Evolutionary conservation across 2,888 invertebrate genomes (phyloP).

Genomic region (Acronicta aceris): DNA sequence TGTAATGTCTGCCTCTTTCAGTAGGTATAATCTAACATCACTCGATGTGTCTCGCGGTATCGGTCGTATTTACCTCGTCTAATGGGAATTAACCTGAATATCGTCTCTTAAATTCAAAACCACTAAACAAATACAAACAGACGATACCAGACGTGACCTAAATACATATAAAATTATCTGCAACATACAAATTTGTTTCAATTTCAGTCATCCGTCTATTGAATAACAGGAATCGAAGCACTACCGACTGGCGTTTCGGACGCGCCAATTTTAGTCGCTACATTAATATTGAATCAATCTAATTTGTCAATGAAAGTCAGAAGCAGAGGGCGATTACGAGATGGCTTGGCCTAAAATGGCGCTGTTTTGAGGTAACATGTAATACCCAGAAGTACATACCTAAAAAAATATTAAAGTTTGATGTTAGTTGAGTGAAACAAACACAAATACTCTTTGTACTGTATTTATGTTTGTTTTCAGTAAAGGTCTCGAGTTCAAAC

Average conservation of each 20-base stretch:
- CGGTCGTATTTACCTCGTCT: neutral
- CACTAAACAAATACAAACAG: neutral
- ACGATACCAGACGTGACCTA: neutral
- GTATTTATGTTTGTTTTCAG: no score
- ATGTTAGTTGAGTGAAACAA: no score
- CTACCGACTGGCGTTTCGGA: slow-evolving; percentile 21
- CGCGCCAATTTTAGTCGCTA: slow-evolving; percentile 56
- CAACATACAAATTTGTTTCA: slow-evolving; percentile 28
- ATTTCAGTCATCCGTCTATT: slow-evolving; percentile 59
- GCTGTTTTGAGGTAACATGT: slow-evolving; percentile 38
- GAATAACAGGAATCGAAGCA: slow-evolving; percentile 28
- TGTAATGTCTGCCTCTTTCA: no score
- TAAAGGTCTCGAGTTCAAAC: no score
- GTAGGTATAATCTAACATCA: neutral
- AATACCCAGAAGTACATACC: neutral
- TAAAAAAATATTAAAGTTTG: no score
- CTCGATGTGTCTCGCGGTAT: neutral
- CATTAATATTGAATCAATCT: slow-evolving; percentile 79
- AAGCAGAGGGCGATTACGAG: slow-evolving; percentile 64
- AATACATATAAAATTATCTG: slow-evolving; percentile 7
- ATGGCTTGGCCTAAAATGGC: slow-evolving; percentile 63
- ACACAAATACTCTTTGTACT: no score
- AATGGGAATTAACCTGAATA: neutral
- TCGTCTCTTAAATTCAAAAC: slow-evolving; percentile 1
- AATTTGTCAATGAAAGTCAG: slow-evolving; percentile 81